These are phyloP conservation scores for Polyommatus iphigenia DNA, from an alignment of 2,888 invertebrate genomes.

Conservation along the genomic window DNA sequence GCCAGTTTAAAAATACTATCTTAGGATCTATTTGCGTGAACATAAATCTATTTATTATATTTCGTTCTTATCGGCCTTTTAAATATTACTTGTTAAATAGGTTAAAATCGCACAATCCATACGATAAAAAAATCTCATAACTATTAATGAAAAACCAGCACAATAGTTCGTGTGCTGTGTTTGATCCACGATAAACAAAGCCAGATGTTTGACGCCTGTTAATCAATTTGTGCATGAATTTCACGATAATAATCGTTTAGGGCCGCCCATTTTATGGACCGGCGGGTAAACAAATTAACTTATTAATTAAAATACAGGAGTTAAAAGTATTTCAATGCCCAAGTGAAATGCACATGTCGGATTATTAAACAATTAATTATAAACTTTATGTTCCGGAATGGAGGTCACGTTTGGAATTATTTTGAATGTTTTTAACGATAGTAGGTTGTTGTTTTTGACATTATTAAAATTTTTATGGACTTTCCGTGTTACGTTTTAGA, in stretches of 20 bases:
- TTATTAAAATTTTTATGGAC: background rate
- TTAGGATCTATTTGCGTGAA: background rate
- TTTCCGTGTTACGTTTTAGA: background rate
- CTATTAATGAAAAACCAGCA: background rate
- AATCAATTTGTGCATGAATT: slow-evolving; percentile 29
- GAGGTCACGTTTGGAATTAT: slow-evolving; percentile 4
- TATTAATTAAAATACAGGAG: slow-evolving; percentile 26
- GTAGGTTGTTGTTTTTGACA: background rate
- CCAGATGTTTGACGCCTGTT: slow-evolving; percentile 20
- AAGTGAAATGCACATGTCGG: slow-evolving; percentile 18
- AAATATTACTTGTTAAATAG: no score
- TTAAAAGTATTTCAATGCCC: slow-evolving; percentile 13
- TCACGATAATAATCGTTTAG: slow-evolving; percentile 25
- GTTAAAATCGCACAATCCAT: background rate
- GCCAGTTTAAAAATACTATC: background rate
- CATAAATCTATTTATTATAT: no score
- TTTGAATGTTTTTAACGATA: background rate
- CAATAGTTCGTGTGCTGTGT: background rate
- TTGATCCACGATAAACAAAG: slow-evolving; percentile 27
- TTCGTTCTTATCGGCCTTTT: no score
- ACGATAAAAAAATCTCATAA: background rate
- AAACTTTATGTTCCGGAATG: background rate
- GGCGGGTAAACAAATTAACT: slow-evolving; percentile 26
- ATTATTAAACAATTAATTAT: slow-evolving; percentile 17
- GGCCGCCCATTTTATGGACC: slow-evolving; percentile 8